These are phyloP conservation scores for Bucorvus abyssinicus DNA, from an alignment of 2,797 vertebrate species.

Conservation along the genomic window DNA sequence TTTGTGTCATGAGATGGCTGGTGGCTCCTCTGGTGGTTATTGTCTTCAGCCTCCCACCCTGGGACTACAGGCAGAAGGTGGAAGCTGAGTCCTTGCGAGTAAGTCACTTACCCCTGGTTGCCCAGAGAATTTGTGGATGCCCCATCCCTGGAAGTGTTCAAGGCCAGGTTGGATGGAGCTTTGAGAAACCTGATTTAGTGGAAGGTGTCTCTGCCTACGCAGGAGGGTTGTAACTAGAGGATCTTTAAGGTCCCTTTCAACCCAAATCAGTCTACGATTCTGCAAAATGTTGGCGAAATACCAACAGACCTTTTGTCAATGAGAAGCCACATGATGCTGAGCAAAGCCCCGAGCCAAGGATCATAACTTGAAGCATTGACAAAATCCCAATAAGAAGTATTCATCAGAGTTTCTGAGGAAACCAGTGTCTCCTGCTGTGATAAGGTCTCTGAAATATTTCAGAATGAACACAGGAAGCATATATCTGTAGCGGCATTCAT, in stretches of 20 bases:
- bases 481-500: background rate
- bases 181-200: no score
- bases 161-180: no score
- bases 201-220: no score
- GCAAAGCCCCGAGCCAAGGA: background rate
- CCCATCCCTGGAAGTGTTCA: no score
- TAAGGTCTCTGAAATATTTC: background rate
- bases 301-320: background rate
- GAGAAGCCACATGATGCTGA: background rate
- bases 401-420: background rate
- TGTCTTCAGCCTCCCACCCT: background rate
- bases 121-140: no score
- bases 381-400: background rate
- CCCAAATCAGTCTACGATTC: background rate
- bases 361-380: background rate
- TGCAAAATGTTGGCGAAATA: background rate
- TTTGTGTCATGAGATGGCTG: background rate
- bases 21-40: background rate
- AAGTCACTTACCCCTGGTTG: background rate
- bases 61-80: background rate
- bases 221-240: no score
- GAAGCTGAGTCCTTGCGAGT: background rate
- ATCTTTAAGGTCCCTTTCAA: no score
- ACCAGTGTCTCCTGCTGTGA: background rate
- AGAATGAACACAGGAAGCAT: background rate